Conservation (phyloP, 92 coral and sea anemone species). For the Umimayanthus chanpuru region DNA sequence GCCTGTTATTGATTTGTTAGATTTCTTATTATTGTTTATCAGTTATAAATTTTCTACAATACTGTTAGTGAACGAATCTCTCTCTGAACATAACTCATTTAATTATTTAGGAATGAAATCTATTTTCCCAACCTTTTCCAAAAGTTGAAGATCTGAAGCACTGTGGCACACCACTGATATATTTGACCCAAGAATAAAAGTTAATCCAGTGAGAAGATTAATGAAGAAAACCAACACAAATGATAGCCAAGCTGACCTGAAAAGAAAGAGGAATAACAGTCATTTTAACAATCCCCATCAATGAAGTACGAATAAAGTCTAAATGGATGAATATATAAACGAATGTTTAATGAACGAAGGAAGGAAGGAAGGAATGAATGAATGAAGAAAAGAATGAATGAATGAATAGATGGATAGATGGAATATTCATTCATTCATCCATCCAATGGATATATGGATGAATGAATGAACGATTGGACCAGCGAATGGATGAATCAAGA, state of each 20-base stretch:
- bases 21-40: too few species aligned
- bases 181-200: conserved; percentile 35
- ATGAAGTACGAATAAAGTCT: too few species aligned
- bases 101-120: background rate
- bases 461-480: too few species aligned
- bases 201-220: conserved; percentile 29
- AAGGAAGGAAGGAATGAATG: background rate
- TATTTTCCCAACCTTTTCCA: conserved; percentile 18
- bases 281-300: background rate
- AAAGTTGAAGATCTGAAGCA: background rate
- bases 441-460: too few species aligned
- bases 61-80: too few species aligned
- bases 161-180: conserved; percentile 34
- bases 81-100: too few species aligned
- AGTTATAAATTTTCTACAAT: too few species aligned
- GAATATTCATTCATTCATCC: too few species aligned
- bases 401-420: background rate
- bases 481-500: too few species aligned
- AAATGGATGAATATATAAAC: background rate
- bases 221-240: conserved; percentile 25
- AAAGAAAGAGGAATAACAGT: background rate
- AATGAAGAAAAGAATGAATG: background rate
- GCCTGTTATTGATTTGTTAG: too few species aligned
- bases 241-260: conserved; percentile 34
- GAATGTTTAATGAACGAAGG: background rate